Percentiles rank a stretch among this genome's conserved stretches.
These are phyloP conservation scores for Saturnia japonica DNA, from an alignment of 2,888 invertebrate genomes.

Conservation along the genomic window DNA sequence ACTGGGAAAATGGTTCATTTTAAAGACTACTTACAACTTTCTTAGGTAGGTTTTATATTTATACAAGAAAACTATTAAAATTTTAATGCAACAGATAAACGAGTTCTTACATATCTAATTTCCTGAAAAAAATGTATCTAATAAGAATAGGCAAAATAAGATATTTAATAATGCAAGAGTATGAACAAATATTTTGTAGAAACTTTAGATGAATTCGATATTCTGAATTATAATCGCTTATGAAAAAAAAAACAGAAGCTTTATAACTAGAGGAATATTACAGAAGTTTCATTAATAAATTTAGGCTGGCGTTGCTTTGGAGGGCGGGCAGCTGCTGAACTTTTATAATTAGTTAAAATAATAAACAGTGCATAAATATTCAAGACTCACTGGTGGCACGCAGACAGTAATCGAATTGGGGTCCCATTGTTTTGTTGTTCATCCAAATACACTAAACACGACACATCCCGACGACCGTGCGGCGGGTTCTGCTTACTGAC, in stretches of 20 bases:
- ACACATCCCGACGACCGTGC: constrained; percentile 74
- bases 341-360: constrained; percentile 33
- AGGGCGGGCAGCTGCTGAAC: constrained; percentile 25
- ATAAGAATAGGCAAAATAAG: background rate
- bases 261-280: constrained; percentile 34
- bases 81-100: background rate
- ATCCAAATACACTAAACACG: constrained; percentile 60
- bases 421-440: constrained; percentile 61
- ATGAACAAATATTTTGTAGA: background rate
- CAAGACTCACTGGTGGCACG: constrained; percentile 74
- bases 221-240: background rate
- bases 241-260: constrained; percentile 15
- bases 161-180: background rate
- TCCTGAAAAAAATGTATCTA: background rate
- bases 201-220: background rate
- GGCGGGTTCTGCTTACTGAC: constrained; percentile 64
- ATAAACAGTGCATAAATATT: constrained; percentile 32
- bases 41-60: background rate
- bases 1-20: background rate
- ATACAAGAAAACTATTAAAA: background rate
- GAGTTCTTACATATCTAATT: background rate
- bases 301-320: constrained; percentile 28
- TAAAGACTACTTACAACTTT: background rate
- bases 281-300: constrained; percentile 39
- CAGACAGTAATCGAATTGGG: constrained; percentile 76